These are phyloP conservation scores for Meganola albula DNA, from an alignment of 2,888 invertebrate genomes.

Conservation along the genomic window DNA sequence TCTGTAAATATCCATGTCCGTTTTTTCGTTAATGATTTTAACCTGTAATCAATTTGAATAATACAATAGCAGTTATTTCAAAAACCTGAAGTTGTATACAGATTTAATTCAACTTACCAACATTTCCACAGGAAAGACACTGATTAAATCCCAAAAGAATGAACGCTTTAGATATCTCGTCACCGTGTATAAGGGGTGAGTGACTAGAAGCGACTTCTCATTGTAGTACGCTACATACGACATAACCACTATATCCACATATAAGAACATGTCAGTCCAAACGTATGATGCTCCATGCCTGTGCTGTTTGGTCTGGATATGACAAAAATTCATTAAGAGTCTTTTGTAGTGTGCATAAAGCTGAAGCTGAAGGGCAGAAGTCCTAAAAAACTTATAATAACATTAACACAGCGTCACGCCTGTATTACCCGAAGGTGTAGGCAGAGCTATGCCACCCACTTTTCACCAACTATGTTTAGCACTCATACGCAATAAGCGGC, in stretches of 20 bases:
- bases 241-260: conserved; percentile 62
- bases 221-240: conserved; percentile 70
- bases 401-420: no score
- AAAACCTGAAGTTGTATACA: no score
- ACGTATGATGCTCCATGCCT: conserved; percentile 31
- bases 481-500: no score
- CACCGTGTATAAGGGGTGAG: conserved; percentile 63
- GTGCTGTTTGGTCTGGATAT: conserved; percentile 51
- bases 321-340: no score
- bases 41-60: no score
- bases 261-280: conserved; percentile 46
- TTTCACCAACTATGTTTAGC: no score
- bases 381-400: no score
- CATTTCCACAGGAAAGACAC: conserved; percentile 60
- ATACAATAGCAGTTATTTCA: no score
- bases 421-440: no score
- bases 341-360: no score
- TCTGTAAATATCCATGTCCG: conserved; percentile 54
- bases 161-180: conserved; percentile 54
- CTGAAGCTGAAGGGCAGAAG: no score
- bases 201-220: conserved; percentile 57
- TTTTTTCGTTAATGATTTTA: conserved; percentile 49
- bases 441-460: no score
- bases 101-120: conserved; percentile 41
- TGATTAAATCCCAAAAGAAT: conserved; percentile 58